These are phyloP conservation scores for Falco naumanni DNA, from an alignment of 2,797 vertebrate genomes.

Conservation along the genomic window DNA sequence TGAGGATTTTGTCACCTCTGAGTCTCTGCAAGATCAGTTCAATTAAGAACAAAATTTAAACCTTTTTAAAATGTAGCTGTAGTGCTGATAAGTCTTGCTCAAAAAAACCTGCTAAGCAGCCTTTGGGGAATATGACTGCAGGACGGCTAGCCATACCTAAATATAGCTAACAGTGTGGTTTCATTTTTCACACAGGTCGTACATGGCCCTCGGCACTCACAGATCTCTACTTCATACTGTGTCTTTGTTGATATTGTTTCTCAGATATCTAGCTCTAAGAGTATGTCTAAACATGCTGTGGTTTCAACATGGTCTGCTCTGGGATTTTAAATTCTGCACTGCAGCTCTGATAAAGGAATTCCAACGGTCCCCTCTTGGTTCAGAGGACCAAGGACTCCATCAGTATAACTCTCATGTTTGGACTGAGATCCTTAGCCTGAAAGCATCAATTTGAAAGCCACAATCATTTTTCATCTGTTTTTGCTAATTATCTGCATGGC, in stretches of 20 bases:
- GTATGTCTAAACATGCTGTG: background rate
- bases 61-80: background rate
- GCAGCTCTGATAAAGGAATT: background rate
- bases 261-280: background rate
- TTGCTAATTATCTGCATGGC: background rate
- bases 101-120: background rate
- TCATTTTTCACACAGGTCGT: background rate
- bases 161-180: background rate
- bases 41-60: background rate
- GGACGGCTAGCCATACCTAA: background rate
- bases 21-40: background rate
- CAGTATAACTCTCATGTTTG: background rate
- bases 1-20: background rate
- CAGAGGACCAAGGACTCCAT: background rate
- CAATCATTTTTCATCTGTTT: background rate
- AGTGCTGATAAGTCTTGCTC: background rate
- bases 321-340: background rate
- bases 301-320: background rate
- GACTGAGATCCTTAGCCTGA: background rate
- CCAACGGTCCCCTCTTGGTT: background rate
- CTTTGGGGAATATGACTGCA: background rate
- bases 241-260: background rate
- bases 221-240: background rate
- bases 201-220: fast-evolving
- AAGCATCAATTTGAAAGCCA: background rate